Evolutionary conservation across 2,888 invertebrate genomes (phyloP).

Genomic region (Mesorhabditis spiculigera): DNA sequence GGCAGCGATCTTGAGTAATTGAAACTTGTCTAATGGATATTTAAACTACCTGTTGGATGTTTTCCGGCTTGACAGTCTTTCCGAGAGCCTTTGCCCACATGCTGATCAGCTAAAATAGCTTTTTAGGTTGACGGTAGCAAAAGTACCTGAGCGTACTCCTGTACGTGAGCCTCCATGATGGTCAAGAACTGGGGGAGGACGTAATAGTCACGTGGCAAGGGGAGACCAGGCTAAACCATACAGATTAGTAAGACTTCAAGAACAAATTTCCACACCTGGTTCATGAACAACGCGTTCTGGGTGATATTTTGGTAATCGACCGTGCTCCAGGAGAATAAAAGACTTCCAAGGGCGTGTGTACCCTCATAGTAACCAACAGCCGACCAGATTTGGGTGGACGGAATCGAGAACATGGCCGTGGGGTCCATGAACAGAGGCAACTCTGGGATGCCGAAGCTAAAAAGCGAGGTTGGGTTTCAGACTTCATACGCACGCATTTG

Average conservation of each 20-base stretch:
- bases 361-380: conserved; percentile 19
- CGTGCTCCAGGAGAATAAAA: conserved; percentile 36
- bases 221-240: conserved; percentile 29
- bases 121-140: neutral
- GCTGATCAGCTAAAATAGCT: conserved; percentile 15
- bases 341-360: conserved; percentile 33
- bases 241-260: neutral
- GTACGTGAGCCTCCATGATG: conserved; percentile 29
- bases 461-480: neutral
- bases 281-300: conserved; percentile 37
- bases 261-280: conserved; percentile 24
- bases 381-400: neutral
- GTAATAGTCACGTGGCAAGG: conserved; percentile 43
- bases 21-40: conserved; percentile 18
- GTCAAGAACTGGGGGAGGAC: conserved; percentile 41
- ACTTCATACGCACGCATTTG: neutral
- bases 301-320: conserved; percentile 41
- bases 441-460: conserved; percentile 2
- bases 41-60: conserved; percentile 14
- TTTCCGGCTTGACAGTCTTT: conserved; percentile 14
- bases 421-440: neutral
- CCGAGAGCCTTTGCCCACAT: conserved; percentile 20
- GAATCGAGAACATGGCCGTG: neutral
- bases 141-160: conserved; percentile 11
- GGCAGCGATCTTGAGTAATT: conserved; percentile 19